phyloP scores from a whole-genome alignment of 2,797 vertebrate species.

The Ctenopoma multispine region DNA sequence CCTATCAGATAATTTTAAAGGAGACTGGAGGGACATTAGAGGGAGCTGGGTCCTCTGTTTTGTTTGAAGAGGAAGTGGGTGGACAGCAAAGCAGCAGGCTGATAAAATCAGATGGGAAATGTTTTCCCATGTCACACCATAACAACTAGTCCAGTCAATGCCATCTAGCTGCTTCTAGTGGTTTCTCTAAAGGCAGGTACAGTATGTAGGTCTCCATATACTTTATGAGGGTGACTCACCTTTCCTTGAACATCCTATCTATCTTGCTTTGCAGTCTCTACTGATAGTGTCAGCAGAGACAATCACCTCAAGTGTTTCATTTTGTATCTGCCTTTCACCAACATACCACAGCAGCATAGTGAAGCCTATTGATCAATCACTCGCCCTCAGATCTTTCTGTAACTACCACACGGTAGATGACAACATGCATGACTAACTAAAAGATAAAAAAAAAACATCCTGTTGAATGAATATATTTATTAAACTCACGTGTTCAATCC shows the following conservation, averaged over 20 bases:
- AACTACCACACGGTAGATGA: not conserved
- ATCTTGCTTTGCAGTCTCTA: not conserved
- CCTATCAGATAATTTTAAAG: not conserved
- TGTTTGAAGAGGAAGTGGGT: slow-evolving; percentile 74
- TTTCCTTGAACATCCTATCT: slow-evolving; percentile 29
- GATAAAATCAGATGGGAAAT: slow-evolving; percentile 82
- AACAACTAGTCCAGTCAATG: slow-evolving; percentile 36
- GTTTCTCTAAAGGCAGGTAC: slow-evolving; percentile 17
- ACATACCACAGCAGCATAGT: not conserved
- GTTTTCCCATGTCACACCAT: slow-evolving; percentile 52
- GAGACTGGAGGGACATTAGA: slow-evolving; percentile 11
- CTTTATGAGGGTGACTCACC: slow-evolving; percentile 33
- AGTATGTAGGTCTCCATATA: slow-evolving; percentile 3
- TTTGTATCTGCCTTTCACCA: not conserved
- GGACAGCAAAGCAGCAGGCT: slow-evolving; percentile 44
- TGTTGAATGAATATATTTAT: slow-evolving; percentile 20
- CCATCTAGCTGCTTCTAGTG: slow-evolving; percentile 29
- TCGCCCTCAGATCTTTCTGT: slow-evolving; percentile 20
- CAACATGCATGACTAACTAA: slow-evolving; percentile 42
- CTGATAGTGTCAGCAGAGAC: not conserved
- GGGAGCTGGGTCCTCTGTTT: slow-evolving; percentile 52
- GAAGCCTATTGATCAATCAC: slow-evolving; percentile 1
- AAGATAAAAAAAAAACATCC: slow-evolving; percentile 11
- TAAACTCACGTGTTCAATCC: slow-evolving; percentile 9
- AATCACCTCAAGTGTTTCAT: slow-evolving; percentile 7